Conservation (phyloP, 1,140 invertebrate species). For the Halictus rubicundus region DNA sequence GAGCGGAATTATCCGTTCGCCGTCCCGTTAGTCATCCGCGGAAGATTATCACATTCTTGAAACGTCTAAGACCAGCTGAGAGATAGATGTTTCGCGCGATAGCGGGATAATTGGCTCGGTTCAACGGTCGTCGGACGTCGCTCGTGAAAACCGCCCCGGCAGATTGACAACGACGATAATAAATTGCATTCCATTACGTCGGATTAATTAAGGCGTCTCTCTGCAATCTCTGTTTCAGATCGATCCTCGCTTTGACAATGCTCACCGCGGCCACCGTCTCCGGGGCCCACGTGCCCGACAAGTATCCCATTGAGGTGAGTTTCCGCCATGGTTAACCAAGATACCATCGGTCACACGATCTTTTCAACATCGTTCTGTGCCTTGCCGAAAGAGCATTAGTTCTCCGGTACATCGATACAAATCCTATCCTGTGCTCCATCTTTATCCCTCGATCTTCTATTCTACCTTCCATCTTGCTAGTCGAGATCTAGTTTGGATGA, state of each 20-base stretch:
- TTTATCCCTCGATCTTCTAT: no score
- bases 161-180: slow-evolving; percentile 48
- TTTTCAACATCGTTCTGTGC: background rate
- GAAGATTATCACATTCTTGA: slow-evolving; percentile 63
- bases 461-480: no score
- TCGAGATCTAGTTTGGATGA: no score
- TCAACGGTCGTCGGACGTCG: slow-evolving; percentile 18
- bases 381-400: background rate
- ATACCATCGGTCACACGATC: background rate
- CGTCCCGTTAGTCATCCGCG: slow-evolving; percentile 19
- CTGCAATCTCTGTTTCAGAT: slow-evolving; percentile 71
- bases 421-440: no score
- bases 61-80: slow-evolving; percentile 44
- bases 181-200: slow-evolving; percentile 46
- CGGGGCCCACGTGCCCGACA: slow-evolving; percentile 71
- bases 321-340: background rate
- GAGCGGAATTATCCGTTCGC: background rate
- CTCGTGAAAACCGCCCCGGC: slow-evolving; percentile 18
- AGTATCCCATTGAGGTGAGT: slow-evolving; percentile 76
- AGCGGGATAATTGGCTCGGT: slow-evolving; percentile 53
- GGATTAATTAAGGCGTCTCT: slow-evolving; percentile 46
- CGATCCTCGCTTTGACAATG: slow-evolving; percentile 66
- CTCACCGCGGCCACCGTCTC: slow-evolving; percentile 65
- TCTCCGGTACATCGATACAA: no score
- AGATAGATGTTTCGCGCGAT: slow-evolving; percentile 50